Evolutionary conservation across 1,140 invertebrate genomes (phyloP), one percentile per base, ranked within the genome.

Genomic region (Eriosoma lanigerum): DNA sequence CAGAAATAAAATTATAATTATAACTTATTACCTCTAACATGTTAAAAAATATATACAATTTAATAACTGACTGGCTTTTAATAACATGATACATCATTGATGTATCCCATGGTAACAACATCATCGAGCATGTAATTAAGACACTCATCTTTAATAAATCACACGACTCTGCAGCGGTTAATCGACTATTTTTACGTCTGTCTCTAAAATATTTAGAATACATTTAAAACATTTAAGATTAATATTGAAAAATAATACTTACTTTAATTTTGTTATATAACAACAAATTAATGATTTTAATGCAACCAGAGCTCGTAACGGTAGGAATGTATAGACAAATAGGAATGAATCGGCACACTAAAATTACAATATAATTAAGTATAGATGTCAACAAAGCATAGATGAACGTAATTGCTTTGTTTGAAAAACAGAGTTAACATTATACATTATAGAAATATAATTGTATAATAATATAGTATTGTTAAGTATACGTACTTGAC

Each of bases 21-120:
- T 21, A 75, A 80, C 85, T 48, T 68, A n/a, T 84, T 86, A 93
- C 97, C 89, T 99, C 98, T 70, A 99, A 87, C 96, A 99, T 99
- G 87, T 99, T 99, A 86, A 97, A 99, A 87, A 99, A 98, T 85
- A 99, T 97, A 86, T 99, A 99, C 66, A 99, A 87, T 86, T 99
- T 99, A 85, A 99, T 98, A 68, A 98, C 95, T 76, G 96, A 97
- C 85, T 99, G 98, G 84, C 95, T 97, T 86, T 99, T 96, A 38
- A 99, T 97, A 82, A 98, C 88, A 87, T 99, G 98, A 87, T 99
- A 99, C 88, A 99, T 92, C 89, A 99, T 95, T 82, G 97, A 98
- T 15, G 96, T 98, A 86, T 99, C 98, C 78, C 99, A 91, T 84
- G 94, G 93, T 82, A 92, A 92, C 87, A 97, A 93, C 48, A 96